phyloP scores from a whole-genome alignment of 37 sponge, comb jelly and placozoan genomes.

The Petrosia ficiformis region DNA sequence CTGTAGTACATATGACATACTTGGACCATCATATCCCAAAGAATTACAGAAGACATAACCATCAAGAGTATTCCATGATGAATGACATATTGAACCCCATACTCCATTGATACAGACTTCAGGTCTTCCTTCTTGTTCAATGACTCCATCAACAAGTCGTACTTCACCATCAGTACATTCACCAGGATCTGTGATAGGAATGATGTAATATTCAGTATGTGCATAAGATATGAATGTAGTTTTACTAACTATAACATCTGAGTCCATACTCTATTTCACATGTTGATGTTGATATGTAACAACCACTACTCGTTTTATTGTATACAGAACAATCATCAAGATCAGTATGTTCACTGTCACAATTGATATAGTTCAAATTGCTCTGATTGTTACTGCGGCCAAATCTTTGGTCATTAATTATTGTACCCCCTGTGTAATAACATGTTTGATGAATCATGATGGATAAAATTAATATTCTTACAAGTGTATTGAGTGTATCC shows the following conservation, averaged over 20 bases:
- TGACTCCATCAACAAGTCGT: background rate
- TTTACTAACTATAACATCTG: conserved; percentile 1
- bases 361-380: background rate
- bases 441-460: too few species aligned
- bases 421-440: background rate
- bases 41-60: background rate
- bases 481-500: background rate
- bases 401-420: background rate
- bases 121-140: background rate
- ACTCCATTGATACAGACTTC: conserved; percentile 7
- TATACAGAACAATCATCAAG: background rate
- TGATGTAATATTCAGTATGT: too few species aligned
- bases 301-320: background rate
- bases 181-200: conserved; percentile 1
- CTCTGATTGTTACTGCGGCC: background rate
- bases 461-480: too few species aligned
- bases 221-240: too few species aligned
- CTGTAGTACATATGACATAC: too few species aligned
- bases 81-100: background rate
- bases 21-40: conserved; percentile 1
- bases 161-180: conserved; percentile 6
- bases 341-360: background rate
- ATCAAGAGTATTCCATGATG: background rate
- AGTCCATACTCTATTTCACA: background rate
- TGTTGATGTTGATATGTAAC: background rate